A percentile compares a stretch with the other conserved stretches of the same genome.
phyloP scores from a whole-genome alignment of 2,888 invertebrate species.

The Muscina levida region DNA sequence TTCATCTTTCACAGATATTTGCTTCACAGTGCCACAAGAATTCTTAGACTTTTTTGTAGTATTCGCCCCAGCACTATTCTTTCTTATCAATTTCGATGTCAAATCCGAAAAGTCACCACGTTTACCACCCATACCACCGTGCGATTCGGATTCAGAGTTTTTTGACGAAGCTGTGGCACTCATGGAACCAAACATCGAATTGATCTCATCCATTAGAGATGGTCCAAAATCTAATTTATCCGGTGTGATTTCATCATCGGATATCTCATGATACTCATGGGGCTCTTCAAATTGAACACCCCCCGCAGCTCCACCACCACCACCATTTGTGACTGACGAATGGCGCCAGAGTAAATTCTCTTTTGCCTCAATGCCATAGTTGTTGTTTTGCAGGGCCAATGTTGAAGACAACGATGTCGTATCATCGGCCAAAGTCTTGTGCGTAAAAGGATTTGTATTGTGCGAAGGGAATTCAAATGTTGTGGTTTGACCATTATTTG shows the following conservation, averaged over 20 bases:
- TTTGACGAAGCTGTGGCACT: slow-evolving; percentile 77
- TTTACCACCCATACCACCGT: slow-evolving; percentile 86
- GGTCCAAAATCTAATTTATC: slow-evolving; percentile 88
- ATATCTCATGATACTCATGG: slow-evolving; percentile 92
- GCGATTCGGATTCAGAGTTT: slow-evolving; percentile 81
- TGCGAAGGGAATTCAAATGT: slow-evolving; percentile 77
- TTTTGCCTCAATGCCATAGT: slow-evolving; percentile 74
- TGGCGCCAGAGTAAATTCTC: slow-evolving; percentile 59
- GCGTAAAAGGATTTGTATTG: slow-evolving; percentile 78
- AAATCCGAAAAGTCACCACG: slow-evolving; percentile 86
- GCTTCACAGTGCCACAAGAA: slow-evolving; percentile 86
- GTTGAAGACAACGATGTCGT: slow-evolving; percentile 65
- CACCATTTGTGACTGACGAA: slow-evolving; percentile 55
- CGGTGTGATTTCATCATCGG: slow-evolving; percentile 85
- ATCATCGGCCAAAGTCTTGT: slow-evolving; percentile 69
- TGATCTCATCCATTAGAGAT: slow-evolving; percentile 93
- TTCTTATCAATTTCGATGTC: slow-evolving; percentile 79
- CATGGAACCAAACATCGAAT: slow-evolving; percentile 89
- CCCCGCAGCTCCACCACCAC: slow-evolving; percentile 62
- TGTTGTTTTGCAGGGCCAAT: slow-evolving; percentile 77
- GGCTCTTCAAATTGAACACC: slow-evolving; percentile 77
- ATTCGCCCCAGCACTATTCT: slow-evolving; percentile 70
- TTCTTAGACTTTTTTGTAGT: slow-evolving; percentile 76
- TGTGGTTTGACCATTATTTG: slow-evolving; percentile 72
- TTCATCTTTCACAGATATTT: slow-evolving; percentile 95